Conservation (phyloP, 1,140 invertebrate genomes). For the Drosophila pallidifrons region DNA sequence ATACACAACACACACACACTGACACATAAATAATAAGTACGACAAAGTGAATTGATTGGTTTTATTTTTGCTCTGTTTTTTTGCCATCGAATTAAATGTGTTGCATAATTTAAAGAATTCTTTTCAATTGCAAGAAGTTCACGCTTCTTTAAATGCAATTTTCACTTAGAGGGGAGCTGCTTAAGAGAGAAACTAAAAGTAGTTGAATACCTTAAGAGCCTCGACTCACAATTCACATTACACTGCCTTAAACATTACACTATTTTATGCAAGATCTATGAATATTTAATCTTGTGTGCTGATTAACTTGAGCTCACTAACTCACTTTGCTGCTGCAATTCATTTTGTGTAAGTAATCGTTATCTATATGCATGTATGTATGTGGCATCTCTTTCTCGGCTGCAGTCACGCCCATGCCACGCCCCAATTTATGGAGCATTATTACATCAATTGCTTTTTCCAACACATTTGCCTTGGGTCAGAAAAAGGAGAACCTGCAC, state of each 20-base stretch:
- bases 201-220: conserved; percentile 3
- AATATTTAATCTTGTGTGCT: conserved; percentile 22
- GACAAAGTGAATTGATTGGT: conserved; percentile 59
- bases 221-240: neutral
- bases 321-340: conserved; percentile 23
- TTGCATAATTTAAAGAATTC: conserved; percentile 52
- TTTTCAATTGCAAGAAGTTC: conserved; percentile 26
- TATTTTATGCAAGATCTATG: conserved; percentile 11
- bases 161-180: neutral
- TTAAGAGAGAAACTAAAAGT: conserved; percentile 52
- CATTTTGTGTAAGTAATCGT: conserved; percentile 45
- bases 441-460: conserved; percentile 63
- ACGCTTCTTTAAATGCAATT: conserved; percentile 65
- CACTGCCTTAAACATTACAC: neutral
- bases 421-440: conserved; percentile 42
- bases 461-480: conserved; percentile 61
- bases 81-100: conserved; percentile 25
- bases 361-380: conserved; percentile 1
- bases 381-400: neutral
- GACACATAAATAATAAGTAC: conserved; percentile 28
- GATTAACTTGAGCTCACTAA: conserved; percentile 3
- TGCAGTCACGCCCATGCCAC: conserved; percentile 17
- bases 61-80: conserved; percentile 46
- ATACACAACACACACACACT: neutral
- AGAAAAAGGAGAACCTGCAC: conserved; percentile 52